phyloP scores from a whole-genome alignment of 2,113 vertebrate species.

The Mus musculus region DNA sequence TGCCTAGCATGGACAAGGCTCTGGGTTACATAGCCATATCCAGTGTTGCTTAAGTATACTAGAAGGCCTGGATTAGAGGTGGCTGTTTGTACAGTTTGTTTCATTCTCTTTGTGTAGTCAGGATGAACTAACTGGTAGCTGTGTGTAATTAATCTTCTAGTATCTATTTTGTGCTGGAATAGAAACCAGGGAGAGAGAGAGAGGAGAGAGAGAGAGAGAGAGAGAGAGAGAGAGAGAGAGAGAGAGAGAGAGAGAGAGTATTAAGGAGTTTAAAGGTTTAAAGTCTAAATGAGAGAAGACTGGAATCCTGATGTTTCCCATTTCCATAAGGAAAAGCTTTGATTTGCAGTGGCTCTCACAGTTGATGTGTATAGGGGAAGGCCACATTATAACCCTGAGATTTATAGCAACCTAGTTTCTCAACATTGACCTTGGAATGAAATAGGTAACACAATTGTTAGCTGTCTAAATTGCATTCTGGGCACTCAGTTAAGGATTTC shows the following conservation, averaged over 20 bases:
- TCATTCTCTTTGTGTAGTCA: neutral
- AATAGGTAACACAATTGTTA: neutral
- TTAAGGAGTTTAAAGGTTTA: neutral
- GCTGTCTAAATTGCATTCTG: neutral
- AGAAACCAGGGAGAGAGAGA: neutral
- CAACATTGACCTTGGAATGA: neutral
- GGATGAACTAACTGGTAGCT: neutral
- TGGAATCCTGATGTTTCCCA: neutral
- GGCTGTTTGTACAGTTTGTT: neutral
- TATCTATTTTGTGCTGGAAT: neutral
- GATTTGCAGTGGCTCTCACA: neutral
- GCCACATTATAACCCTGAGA: neutral
- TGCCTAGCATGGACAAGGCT: neutral
- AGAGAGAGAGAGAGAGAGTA: neutral
- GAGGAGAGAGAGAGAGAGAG: neutral
- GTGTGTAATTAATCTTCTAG: neutral
- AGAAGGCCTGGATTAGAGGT: neutral
- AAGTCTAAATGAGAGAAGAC: neutral
- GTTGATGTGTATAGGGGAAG: neutral
- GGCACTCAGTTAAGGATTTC: neutral
- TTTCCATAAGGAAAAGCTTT: neutral
- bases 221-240: neutral
- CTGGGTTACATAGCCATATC: neutral
- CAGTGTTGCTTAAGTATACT: neutral
- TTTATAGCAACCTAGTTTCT: neutral